Evolutionary conservation across 1,140 invertebrate genomes (phyloP).

Genomic region (Zeugodacus cucurbitae): DNA sequence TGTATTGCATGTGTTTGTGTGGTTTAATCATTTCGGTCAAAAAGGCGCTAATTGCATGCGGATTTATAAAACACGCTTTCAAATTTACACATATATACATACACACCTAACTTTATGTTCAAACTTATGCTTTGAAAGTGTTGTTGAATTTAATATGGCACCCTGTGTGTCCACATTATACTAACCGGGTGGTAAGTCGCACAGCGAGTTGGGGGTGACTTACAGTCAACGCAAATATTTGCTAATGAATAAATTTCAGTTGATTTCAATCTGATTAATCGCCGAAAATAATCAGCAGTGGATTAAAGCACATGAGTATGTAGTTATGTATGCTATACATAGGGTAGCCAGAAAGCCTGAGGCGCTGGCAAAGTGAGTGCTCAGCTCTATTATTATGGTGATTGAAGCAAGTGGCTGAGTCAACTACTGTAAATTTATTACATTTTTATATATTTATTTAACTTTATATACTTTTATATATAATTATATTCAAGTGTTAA

Average conservation of each 20-base stretch:
- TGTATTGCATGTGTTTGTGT: neutral
- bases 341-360: neutral
- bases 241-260: neutral
- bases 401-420: neutral
- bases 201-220: neutral
- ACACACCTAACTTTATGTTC: neutral
- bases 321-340: neutral
- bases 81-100: neutral
- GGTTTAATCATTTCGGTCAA: neutral
- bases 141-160: neutral
- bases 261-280: slow-evolving; percentile 20
- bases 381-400: neutral
- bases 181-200: neutral
- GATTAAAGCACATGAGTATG: neutral
- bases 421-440: neutral
- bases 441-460: neutral
- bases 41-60: slow-evolving; percentile 9
- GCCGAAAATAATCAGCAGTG: neutral
- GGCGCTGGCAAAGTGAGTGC: neutral
- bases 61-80: neutral
- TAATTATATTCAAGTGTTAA: too few species aligned
- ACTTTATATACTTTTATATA: too few species aligned
- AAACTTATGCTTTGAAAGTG: neutral
- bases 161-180: neutral
- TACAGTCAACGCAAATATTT: neutral